A percentile compares a stretch with the other conserved stretches of the same genome.
Conservation (phyloP, 1,140 invertebrate species). For the Drosophila elegans region DNA sequence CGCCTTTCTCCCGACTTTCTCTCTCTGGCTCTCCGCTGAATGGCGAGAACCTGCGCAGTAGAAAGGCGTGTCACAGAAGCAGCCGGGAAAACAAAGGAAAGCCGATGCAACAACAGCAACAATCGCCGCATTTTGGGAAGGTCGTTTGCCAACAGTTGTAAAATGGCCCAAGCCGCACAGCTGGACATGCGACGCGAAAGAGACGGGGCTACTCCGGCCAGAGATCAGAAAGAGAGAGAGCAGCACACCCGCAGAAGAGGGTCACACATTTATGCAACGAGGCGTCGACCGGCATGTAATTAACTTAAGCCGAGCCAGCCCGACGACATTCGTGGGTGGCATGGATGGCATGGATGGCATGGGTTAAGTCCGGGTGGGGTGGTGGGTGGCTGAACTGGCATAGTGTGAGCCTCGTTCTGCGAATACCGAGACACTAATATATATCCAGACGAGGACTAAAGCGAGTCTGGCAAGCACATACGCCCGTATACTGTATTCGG, state of each 20-base stretch:
- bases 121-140: constrained; percentile 71
- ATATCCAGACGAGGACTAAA: constrained; percentile 35
- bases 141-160: constrained; percentile 80
- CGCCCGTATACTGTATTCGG: not conserved
- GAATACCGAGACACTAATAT: constrained; percentile 24
- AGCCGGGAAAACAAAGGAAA: constrained; percentile 36
- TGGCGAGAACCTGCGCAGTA: constrained; percentile 62
- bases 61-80: constrained; percentile 78
- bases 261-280: constrained; percentile 78
- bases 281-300: constrained; percentile 81
- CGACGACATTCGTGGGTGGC: constrained; percentile 36
- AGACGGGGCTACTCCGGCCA: constrained; percentile 1
- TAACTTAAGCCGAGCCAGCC: constrained; percentile 73
- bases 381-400: not conserved
- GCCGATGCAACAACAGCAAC: constrained; percentile 38
- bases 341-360: not conserved
- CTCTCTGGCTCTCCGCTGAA: constrained; percentile 59
- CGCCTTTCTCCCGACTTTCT: not conserved
- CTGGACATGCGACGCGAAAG: constrained; percentile 48
- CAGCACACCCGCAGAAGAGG: constrained; percentile 36
- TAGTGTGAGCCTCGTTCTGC: constrained; percentile 7
- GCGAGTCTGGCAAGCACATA: constrained; percentile 29
- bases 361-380: not conserved
- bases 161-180: constrained; percentile 68
- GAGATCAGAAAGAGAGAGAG: constrained; percentile 25